Evolutionary conservation across 64 coral and sea anemone genomes (phyloP).

Genomic region (Stichodactyla mertensii): DNA sequence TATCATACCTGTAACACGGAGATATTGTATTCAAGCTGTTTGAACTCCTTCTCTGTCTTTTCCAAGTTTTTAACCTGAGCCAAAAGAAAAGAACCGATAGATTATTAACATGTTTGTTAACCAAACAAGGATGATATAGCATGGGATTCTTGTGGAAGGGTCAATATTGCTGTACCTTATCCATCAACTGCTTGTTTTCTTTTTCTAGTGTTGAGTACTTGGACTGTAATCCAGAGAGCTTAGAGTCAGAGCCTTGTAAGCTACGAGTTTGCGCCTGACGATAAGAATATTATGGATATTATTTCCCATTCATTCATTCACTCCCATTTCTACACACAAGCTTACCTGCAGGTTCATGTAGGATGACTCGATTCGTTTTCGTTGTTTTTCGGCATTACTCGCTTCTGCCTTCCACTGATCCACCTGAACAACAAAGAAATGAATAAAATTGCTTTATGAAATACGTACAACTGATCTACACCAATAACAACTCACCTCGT

Average conservation of each 20-base stretch:
- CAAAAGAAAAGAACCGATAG: background rate
- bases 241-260: conserved; percentile 50
- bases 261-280: conserved; percentile 52
- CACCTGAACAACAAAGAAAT: conserved; percentile 35
- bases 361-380: conserved; percentile 71
- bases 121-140: background rate
- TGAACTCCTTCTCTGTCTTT: conserved; percentile 80
- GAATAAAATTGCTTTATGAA: background rate
- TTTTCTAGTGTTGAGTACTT: conserved; percentile 73
- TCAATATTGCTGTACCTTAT: conserved; percentile 41
- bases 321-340: background rate
- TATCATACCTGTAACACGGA: conserved; percentile 63
- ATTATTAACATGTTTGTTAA: background rate
- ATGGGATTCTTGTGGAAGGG: background rate
- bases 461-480: background rate
- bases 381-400: conserved; percentile 62
- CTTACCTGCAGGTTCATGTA: conserved; percentile 74
- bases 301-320: background rate
- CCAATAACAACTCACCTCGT: conserved; percentile 48
- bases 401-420: conserved; percentile 92
- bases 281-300: background rate
- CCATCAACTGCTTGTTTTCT: conserved; percentile 65
- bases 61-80: conserved; percentile 80
- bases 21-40: conserved; percentile 74
- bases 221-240: conserved; percentile 61